Evolutionary conservation across 2,888 invertebrate genomes (phyloP), one percentile per base, ranked within the genome.

Genomic region (Diplolepis rosae): DNA sequence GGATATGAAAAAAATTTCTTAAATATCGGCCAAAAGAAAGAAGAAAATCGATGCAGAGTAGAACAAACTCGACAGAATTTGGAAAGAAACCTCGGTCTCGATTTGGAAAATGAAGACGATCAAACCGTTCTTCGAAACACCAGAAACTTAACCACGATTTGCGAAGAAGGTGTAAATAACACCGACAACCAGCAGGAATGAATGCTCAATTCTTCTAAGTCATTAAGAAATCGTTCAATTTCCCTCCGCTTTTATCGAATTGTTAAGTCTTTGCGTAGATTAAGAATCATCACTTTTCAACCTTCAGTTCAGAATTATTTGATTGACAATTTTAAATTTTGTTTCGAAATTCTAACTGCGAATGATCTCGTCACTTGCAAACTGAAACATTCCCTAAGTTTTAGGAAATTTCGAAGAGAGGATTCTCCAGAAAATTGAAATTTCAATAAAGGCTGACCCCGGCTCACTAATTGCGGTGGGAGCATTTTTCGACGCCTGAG

Each of bases 101-200:
- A 79, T 32, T 30, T 71, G 24, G 68, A 72, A 18, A 78, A 78
- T 18, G 72, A 74, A 11, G 72, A 65, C 22, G 68, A 70, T 28
- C 50, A 70, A 32, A 71, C 48, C 18, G 66, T 67, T 35, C 42
- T 32, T 4, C 71, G 72, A 30, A 79, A 76, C 24, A 81, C 78
- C 39, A 76, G 80, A 65, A 80, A 80, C 72, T 77, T 86, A 39
- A 82, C 84, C 45, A 86, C 86, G 15, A 86, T 86, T 67, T 84
- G 78, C 48, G 86, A 86, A 69, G 86, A 86, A 71, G 79, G 77
- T 65, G 71, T 75, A 32, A 82, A 80, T 65, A 68, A 74, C 18
- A 70, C 76, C 24, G 85, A 84, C 27, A 83, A 81, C 77, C 75
- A 77, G n/a, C 75, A 77, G n/a, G 84, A 82, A 68, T 84, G 74